Conservation (phyloP, 2,888 invertebrate genomes). For the Plusia festucae region DNA sequence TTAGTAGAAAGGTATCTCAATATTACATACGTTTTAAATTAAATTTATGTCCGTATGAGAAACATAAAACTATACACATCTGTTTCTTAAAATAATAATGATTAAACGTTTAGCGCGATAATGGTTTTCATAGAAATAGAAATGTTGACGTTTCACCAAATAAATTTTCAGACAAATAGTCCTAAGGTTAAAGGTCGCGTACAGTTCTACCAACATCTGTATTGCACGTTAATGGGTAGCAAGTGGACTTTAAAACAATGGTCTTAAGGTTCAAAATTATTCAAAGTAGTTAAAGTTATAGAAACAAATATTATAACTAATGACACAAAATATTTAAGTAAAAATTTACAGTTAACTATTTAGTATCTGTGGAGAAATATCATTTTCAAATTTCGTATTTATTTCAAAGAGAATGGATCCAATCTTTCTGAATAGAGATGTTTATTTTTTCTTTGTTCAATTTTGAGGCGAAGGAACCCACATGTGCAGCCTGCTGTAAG, state of each 20-base stretch:
- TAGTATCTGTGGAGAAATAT: slow-evolving; percentile 40
- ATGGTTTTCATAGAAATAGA: slow-evolving; percentile 54
- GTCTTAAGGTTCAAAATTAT: slow-evolving; percentile 53
- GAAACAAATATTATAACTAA: slow-evolving; percentile 63
- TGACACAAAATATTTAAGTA: slow-evolving; percentile 79
- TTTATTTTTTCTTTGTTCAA: slow-evolving; percentile 59
- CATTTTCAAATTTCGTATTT: slow-evolving; percentile 58
- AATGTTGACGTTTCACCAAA: slow-evolving; percentile 78
- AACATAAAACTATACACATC: slow-evolving; percentile 36
- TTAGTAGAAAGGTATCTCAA: no score
- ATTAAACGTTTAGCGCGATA: slow-evolving; percentile 62
- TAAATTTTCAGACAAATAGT: slow-evolving; percentile 77
- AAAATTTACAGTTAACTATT: slow-evolving; percentile 72
- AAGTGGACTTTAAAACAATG: slow-evolving; percentile 33
- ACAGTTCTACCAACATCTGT: slow-evolving; percentile 50
- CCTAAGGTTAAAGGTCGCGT: slow-evolving; percentile 71
- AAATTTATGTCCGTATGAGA: neutral
- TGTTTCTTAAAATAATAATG: slow-evolving; percentile 45
- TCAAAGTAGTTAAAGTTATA: neutral
- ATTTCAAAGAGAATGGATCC: slow-evolving; percentile 29
- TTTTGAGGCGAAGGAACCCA: slow-evolving; percentile 77
- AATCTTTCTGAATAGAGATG: slow-evolving; percentile 44
- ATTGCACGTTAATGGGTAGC: slow-evolving; percentile 16
- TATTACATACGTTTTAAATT: neutral
- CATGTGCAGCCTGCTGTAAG: slow-evolving; percentile 78